Evolutionary conservation across 2,888 invertebrate genomes (phyloP).

Genomic region (Melieria picta): DNA sequence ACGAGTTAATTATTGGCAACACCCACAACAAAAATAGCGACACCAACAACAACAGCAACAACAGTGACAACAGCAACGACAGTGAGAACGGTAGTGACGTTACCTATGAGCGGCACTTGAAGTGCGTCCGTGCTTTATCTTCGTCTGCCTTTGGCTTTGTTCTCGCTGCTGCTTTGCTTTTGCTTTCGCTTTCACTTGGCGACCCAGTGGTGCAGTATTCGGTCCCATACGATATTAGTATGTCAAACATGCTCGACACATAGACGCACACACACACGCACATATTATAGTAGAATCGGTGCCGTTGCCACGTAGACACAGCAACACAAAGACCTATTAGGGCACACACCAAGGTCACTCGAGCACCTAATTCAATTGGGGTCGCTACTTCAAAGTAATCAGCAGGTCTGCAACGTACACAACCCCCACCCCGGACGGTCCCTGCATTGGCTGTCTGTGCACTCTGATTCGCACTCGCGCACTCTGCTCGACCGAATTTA

Average conservation of each 20-base stretch:
- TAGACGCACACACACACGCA: background rate
- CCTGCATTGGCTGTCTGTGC: background rate
- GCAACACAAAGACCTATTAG: background rate
- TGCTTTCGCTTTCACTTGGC: no score
- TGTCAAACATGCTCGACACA: background rate
- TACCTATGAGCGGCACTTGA: constrained; percentile 12
- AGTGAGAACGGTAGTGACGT: background rate
- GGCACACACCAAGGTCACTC: constrained; percentile 41
- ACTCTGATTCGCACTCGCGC: background rate
- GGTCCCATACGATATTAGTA: background rate
- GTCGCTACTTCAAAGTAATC: constrained; percentile 37
- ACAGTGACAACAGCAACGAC: no score
- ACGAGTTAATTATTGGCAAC: constrained; percentile 34
- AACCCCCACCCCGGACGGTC: background rate
- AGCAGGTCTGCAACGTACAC: background rate
- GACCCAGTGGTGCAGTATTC: no score
- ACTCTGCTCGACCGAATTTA: no score
- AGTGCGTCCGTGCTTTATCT: constrained; percentile 31
- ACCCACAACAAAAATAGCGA: background rate
- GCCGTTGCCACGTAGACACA: background rate
- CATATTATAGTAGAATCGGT: constrained; percentile 3
- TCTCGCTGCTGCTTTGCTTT: background rate
- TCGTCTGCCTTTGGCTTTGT: background rate
- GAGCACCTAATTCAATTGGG: constrained; percentile 46
- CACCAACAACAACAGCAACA: background rate